Evolutionary conservation across 2,888 invertebrate species (phyloP), one percentile per base, ranked within the genome.

Genomic region (Ormyrus labotus): DNA sequence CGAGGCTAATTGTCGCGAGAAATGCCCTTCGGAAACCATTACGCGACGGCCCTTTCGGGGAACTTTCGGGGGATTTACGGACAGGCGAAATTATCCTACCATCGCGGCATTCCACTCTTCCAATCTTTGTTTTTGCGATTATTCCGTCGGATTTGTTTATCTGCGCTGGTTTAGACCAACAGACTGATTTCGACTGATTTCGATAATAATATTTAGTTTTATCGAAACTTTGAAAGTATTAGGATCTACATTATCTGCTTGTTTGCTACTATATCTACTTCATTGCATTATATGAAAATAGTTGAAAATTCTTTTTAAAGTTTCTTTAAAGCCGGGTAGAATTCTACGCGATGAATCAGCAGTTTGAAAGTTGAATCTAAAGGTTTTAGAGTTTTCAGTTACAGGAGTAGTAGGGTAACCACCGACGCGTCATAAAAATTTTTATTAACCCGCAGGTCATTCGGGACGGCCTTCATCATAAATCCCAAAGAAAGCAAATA

Each of bases 11-110:
- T 88, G 88, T 88, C 86, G 86, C 86, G 87, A 87, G 86, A 88
- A 88, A 86, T 88, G 87, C 85, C 87, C 87, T 88, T 87, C 86
- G 87, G 85, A 88, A 88, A 88, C 88, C 87, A 89, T 89, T 88
- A 88, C 84, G 61, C 65, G 75, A 69, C 65, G 57, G 65, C 47
- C 70, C 80, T 69, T 73, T 75, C 80, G 48, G 48, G 34, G n/a
- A 60, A 80, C 51, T 65, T 79, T 8, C 61, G 19, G 19, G 50
- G 58, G 68, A 82, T 79, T 82, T 82, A 82, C 76, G 61, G 48
- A 76, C 70, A 74, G 61, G 11, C 60, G 60, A 73, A 73, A 82
- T 81, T 81, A 81, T 81, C 69, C 67, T 78, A 50, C 47, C 78
- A 19, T 9, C n/a, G 0, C 50, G 45, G 6, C 67, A 10, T 51